A percentile compares a stretch with the other conserved stretches of the same genome.
phyloP scores from a whole-genome alignment of 1,140 invertebrate genomes.

The Bombus breviceps region DNA sequence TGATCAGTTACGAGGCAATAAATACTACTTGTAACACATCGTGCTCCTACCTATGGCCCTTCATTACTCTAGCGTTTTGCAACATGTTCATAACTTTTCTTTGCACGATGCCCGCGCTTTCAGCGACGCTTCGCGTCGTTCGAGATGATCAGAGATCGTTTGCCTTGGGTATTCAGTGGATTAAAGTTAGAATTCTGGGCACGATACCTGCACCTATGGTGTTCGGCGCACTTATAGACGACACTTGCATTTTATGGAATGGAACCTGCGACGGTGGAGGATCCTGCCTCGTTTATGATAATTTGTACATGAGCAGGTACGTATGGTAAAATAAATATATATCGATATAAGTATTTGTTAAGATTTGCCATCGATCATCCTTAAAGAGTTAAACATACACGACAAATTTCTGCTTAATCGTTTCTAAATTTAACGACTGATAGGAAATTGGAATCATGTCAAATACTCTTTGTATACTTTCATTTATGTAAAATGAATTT shows the following conservation, averaged over 20 bases:
- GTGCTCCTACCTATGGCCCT: conserved; percentile 87
- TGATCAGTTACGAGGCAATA: conserved; percentile 83
- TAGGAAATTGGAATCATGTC: background rate
- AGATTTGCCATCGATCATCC: too few relatives aligned
- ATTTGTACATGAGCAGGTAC: conserved; percentile 88
- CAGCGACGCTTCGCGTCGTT: conserved; percentile 91
- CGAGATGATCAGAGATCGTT: conserved; percentile 92
- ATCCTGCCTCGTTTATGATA: conserved; percentile 88
- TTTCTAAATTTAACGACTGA: too few relatives aligned
- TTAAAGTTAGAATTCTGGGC: conserved; percentile 90
- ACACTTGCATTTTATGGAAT: conserved; percentile 91
- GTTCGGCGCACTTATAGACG: conserved; percentile 92
- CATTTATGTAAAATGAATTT: too few relatives aligned
- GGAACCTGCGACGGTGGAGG: conserved; percentile 84
- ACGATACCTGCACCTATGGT: conserved; percentile 94
- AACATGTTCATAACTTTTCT: conserved; percentile 91
- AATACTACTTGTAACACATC: conserved; percentile 86
- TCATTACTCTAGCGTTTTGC: conserved; percentile 87
- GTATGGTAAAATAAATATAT: background rate
- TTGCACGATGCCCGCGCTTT: conserved; percentile 90
- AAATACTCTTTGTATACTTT: background rate
- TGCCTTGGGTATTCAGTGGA: conserved; percentile 94
- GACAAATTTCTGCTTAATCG: too few relatives aligned
- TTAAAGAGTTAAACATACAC: too few relatives aligned
- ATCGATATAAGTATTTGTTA: too few relatives aligned